Evolutionary conservation across 2,888 invertebrate genomes (phyloP), one percentile per base, ranked within the genome.

Genomic region (Griposia aprilina): DNA sequence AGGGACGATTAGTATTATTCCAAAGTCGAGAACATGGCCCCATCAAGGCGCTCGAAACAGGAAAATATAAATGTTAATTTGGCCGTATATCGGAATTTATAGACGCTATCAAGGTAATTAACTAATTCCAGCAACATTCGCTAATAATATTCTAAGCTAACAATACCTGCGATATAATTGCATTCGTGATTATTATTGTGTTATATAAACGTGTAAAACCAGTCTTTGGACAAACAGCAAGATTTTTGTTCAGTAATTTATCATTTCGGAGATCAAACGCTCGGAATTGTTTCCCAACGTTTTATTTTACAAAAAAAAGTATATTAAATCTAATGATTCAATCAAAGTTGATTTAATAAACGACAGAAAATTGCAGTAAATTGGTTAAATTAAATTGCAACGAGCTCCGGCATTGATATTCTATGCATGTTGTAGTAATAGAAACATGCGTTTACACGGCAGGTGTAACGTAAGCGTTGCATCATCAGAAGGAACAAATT

Each of bases 31-130:
- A 77, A 73, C 69, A 78, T 74, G 57, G 20, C 70, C 26, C 26
- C 48, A 81, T 76, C 70, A 78, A 87, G 75, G 85, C 59, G 66
- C 63, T 78, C 67, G 76, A 63, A 81, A 80, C 81, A 83, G 86
- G 86, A 86, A 88, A 87, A 88, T 83, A 66, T 68, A 59, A 77
- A 86, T 83, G 73, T 80, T 73, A 84, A 84, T 84, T 84, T 70
- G 60, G 41, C 30, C 50, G 45, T 76, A 67, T 71, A 71, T 67
- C 60, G 55, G 50, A 74, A 65, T 79, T 74, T 60, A 65, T 48
- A 78, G 74, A 63, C 67, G 75, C 70, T 71, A 83, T 83, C 87
- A 73, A 87, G 62, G 72, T 74, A 87, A 87, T 85, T 87, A 76
- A 84, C 60, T 50, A 59, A 80, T 75, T 67, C 74, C 13, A 79